Evolutionary conservation across 2,113 vertebrate genomes (phyloP), one percentile per base, ranked within the genome.

Genomic region (Callipepla squamata): DNA sequence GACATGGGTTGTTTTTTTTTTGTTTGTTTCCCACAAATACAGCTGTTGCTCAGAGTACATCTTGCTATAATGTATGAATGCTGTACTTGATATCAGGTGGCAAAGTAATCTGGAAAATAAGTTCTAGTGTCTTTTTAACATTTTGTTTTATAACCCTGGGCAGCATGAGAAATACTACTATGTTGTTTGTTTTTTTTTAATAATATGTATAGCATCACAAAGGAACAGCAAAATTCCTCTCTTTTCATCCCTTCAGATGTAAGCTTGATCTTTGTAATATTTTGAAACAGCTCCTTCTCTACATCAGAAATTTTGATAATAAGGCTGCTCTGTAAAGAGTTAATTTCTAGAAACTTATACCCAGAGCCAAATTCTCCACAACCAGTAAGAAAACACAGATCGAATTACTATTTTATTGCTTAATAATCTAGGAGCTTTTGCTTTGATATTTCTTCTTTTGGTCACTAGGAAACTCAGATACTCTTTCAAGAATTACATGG

Each of bases 381-480:
- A 93, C 36, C 30, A 63, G 45, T 44, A 62, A 83, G 87, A 92
- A 73, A 72, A 16, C 32, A 1, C n/a, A 63, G 45, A 79, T 4
- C 50, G 51, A 85, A 8, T 79, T 94, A 75, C 76, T 79, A 32
- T 12, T 42, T 95, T 90, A 80, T 80, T 95, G 66, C 67, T 90
- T 91, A 90, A 93, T 91, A 90, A 72, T 44, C 40, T 74, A 32
- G 26, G 65, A 55, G 25, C 6, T 68, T 95, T 85, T 65, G 10
- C 72, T 90, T 92, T 90, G 81, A 36, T 94, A 83, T 87, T 87
- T 92, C 42, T 96, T 85, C 50, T 88, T 95, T 80, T 69, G 74
- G 66, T 80, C 47, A 42, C 65, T 68, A 55, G 70, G 51, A 84
- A 94, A 93, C 20, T 65, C 79, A 85, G 69, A 66, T 65, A 61